Evolutionary conservation across 2,888 invertebrate species (phyloP), one percentile per base, ranked within the genome.

Genomic region (Acanthosepion lycidas): DNA sequence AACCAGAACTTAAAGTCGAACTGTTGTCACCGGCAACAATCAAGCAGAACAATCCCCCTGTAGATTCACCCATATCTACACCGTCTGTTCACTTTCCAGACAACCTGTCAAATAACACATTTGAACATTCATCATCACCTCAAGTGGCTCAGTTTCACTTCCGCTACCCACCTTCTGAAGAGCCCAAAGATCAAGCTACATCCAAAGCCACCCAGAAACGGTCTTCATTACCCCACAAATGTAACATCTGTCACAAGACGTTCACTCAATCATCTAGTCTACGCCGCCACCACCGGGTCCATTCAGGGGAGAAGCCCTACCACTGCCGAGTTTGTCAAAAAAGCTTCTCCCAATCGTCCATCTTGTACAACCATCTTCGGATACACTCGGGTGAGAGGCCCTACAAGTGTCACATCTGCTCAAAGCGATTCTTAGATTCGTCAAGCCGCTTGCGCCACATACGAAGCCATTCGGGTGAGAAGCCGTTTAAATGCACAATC

Each of bases 401-500:
- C n/a, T 93, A 93, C 93, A 93, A 93, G 49, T 93, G 93, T 33
- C 51, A 93, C 53, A 15, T 93, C 26, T 93, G 93, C 51, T 51
- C 93, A 42, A 93, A 93, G 93, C 23, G 93, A n/a, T 93, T 93
- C 53, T 93, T 53, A n/a, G 53, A 93, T 28, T 93, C 93, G 3
- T 93, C 93, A 9, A 93, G 93, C n/a, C 49, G 49, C 18, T n/a
- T 53, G 49, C 93, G 93, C 6, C 93, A 93, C 28, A 93, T 49
- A 49, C 93, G 53, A 51, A 93, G 49, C 49, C 93, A 93, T 33
- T 93, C 93, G 12, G 93, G 93, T 15, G 93, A 93, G n/a, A 93
- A 93, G 28, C 93, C 93, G 4, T 93, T 53, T 6, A 93, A 93
- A 93, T 93, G 93, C 93, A 93, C 49, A 93, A 93, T 93, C 93